Percentiles rank a stretch among this genome's conserved stretches.
Evolutionary conservation across 2,113 vertebrate species (phyloP).

Genomic region (Pangasianodon gigas): DNA sequence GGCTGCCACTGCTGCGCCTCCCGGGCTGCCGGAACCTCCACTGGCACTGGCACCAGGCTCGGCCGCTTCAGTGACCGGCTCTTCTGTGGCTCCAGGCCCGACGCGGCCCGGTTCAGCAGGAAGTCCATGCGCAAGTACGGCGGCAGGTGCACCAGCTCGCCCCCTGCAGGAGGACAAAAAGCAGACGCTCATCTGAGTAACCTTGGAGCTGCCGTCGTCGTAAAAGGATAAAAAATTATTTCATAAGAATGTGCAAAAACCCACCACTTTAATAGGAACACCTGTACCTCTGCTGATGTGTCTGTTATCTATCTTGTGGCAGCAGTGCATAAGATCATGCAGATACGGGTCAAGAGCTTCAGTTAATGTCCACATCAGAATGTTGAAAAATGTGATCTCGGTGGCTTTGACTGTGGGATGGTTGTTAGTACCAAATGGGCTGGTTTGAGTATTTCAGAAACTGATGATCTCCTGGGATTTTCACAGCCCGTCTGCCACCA

Average conservation of each 20-base stretch:
- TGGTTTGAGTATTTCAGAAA: too few species aligned
- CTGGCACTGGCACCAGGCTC: slow-evolving; percentile 76
- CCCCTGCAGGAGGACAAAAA: slow-evolving; percentile 68
- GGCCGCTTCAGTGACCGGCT: slow-evolving; percentile 96
- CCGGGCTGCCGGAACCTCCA: slow-evolving; percentile 78
- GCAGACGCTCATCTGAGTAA: background rate
- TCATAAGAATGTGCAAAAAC: background rate
- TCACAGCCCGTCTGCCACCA: background rate
- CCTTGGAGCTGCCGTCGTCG: background rate
- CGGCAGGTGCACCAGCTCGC: slow-evolving; percentile 95
- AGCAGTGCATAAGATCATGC: background rate
- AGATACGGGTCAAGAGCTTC: background rate
- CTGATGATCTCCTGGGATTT: too few species aligned
- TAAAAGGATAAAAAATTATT: background rate
- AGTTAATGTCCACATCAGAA: background rate
- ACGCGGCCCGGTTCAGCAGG: slow-evolving; percentile 89
- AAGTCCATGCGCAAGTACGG: slow-evolving; percentile 99
- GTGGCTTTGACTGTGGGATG: background rate
- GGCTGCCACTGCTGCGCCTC: slow-evolving; percentile 95
- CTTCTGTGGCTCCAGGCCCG: slow-evolving; percentile 95
- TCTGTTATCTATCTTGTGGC: background rate
- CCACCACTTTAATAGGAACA: background rate
- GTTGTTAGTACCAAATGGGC: background rate
- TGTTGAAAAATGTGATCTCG: background rate
- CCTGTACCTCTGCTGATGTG: background rate